Evolutionary conservation across 1,140 invertebrate genomes (phyloP).

Genomic region (Plodia interpunctella): DNA sequence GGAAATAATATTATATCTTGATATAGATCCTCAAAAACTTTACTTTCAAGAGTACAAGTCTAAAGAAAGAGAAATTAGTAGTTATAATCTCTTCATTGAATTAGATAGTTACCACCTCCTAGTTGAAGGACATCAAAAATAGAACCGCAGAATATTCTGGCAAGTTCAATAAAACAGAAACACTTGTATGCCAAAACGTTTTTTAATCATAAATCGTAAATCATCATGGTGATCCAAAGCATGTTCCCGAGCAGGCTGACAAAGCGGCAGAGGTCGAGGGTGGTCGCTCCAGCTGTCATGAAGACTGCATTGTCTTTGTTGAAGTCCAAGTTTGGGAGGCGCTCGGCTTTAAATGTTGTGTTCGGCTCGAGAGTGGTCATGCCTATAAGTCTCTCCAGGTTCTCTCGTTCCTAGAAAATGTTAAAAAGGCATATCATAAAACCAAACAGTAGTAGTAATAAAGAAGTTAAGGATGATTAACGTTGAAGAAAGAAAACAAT

Average conservation of each 20-base stretch:
- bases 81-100: too few relatives aligned
- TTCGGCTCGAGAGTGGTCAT: not conserved
- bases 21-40: too few relatives aligned
- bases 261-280: not conserved
- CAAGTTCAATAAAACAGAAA: not conserved
- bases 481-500: too few relatives aligned
- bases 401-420: not conserved
- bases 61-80: too few relatives aligned
- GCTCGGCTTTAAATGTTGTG: not conserved
- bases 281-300: not conserved
- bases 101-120: too few relatives aligned
- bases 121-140: too few relatives aligned
- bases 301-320: not conserved
- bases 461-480: too few relatives aligned
- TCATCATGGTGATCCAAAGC: not conserved
- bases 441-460: too few relatives aligned
- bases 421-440: too few relatives aligned
- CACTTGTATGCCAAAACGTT: not conserved
- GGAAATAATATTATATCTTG: too few relatives aligned
- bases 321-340: not conserved
- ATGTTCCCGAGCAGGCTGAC: not conserved
- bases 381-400: not conserved
- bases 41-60: too few relatives aligned
- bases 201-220: not conserved
- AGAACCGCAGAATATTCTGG: too few relatives aligned